Evolutionary conservation across 1,140 invertebrate species (phyloP), one percentile per base, ranked within the genome.

Genomic region (Drosophila grimshawi): DNA sequence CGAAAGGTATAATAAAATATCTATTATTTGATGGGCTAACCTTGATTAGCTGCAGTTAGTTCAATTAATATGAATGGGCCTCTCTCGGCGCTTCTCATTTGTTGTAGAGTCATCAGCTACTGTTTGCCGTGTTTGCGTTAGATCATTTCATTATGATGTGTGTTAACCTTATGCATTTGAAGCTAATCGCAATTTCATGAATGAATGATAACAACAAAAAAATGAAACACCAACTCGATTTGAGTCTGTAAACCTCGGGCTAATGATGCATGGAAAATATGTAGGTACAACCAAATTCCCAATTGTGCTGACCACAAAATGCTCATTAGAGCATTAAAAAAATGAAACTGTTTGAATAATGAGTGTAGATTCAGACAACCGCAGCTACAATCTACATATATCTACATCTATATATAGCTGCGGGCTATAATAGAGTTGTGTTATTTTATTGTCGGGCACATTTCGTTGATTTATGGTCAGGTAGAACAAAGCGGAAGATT

Each of bases 241-340:
- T 19, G 19, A 19, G 19, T 19, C 19, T 19, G 19, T 33, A 30
- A 11, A 45, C 53, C 37, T 11, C 19, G 37, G 11, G 7, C 74
- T 77, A 77, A 77, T 77, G 74, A 77, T 77, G 69, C 74, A 73
- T 73, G 27, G 51, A 66, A 53, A 65, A 62, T 49, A 32, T 53
- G 19, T 19, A 19, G 19, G 19, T 19, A 19, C 19, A 19, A 33
- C n/a, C 45, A 10, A 62, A 56, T n/a, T 30, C 43, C 39, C 27
- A 49, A 39, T 37, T 62, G 32, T 19, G 56, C 35, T 48, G 27
- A 77, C 74, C 74, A 52, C 74, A 77, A 73, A 73, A 61, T 73
- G 63, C 66, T 67, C 69, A 77, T 77, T 77, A 77, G 63, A 65
- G 33, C 49, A n/a, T 30, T 59, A 46, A 66, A 8, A 62, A 39